phyloP scores from a whole-genome alignment of 2,113 vertebrate genomes.

The Trogon surrucura region DNA sequence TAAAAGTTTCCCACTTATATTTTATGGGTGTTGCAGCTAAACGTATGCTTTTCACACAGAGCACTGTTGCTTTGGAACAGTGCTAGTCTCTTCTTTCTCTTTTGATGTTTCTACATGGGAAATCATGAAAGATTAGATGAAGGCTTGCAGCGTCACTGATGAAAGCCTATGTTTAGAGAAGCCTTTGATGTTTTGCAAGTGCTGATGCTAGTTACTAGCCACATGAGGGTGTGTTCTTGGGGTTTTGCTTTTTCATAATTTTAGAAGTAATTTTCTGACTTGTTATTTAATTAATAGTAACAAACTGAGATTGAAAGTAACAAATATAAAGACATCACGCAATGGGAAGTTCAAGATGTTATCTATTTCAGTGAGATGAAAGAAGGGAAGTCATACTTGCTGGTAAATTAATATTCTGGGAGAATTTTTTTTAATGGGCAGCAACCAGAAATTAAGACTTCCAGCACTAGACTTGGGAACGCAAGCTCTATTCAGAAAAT shows the following conservation, averaged over 20 bases:
- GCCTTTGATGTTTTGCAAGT: slow-evolving; percentile 74
- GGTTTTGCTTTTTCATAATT: slow-evolving; percentile 43
- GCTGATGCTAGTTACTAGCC: slow-evolving; percentile 66
- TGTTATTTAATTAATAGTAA: slow-evolving; percentile 66
- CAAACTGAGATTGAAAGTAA: slow-evolving; percentile 35
- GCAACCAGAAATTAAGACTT: background rate
- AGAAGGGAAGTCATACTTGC: background rate
- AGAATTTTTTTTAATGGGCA: background rate
- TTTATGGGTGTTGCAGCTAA: slow-evolving; percentile 42
- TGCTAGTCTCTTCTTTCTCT: slow-evolving; percentile 60
- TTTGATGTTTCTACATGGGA: slow-evolving; percentile 76
- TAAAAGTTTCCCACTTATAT: slow-evolving; percentile 61
- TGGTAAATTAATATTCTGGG: background rate
- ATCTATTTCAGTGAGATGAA: slow-evolving; percentile 1
- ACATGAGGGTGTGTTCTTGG: slow-evolving; percentile 11
- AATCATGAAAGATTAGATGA: slow-evolving; percentile 75
- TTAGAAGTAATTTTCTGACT: slow-evolving; percentile 54
- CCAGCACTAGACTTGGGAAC: background rate
- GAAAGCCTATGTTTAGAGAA: slow-evolving; percentile 76
- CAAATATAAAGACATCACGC: slow-evolving; percentile 33
- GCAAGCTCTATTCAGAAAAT: background rate
- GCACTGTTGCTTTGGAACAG: slow-evolving; percentile 51
- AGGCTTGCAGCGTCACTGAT: slow-evolving; percentile 69
- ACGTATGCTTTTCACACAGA: slow-evolving; percentile 46
- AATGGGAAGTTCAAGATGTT: slow-evolving; percentile 9